Percentiles rank a stretch among this genome's conserved stretches.
Conservation (phyloP, 2,888 invertebrate species). For the Cataglyphis albicans region DNA sequence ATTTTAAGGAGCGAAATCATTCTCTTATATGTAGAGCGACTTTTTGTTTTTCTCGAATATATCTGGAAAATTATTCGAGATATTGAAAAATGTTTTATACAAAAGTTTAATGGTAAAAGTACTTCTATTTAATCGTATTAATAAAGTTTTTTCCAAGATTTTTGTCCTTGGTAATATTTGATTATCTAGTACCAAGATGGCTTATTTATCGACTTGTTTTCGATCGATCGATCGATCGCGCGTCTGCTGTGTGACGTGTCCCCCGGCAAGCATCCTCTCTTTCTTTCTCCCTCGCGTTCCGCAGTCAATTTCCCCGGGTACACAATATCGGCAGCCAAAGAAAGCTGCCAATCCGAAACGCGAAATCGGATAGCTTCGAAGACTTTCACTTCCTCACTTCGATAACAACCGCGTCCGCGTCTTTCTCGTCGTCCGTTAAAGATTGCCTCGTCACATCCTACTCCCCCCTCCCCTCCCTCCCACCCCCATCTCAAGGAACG, state of each 20-base stretch:
- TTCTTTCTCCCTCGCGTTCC: conserved; percentile 17
- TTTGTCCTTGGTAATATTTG: too few species aligned
- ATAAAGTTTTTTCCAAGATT: too few species aligned
- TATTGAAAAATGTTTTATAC: too few species aligned
- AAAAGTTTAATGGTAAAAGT: too few species aligned
- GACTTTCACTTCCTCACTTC: conserved; percentile 33
- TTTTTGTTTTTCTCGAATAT: too few species aligned
- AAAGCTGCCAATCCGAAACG: conserved; percentile 53
- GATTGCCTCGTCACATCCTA: conserved; percentile 1
- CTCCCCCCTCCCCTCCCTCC: not conserved
- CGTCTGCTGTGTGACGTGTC: conserved; percentile 9
- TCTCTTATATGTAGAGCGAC: too few species aligned
- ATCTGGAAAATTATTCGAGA: too few species aligned
- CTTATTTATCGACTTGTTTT: too few species aligned
- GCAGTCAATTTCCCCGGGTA: conserved; percentile 55
- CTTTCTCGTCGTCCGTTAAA: conserved; percentile 14
- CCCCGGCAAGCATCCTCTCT: not conserved
- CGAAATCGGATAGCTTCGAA: conserved; percentile 51
- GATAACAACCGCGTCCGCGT: conserved; percentile 42
- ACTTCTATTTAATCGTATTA: too few species aligned
- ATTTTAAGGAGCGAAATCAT: too few species aligned
- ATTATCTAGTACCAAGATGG: too few species aligned
- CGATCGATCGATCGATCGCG: conserved; percentile 35
- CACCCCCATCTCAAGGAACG: not conserved
- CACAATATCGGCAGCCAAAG: conserved; percentile 51